These are phyloP conservation scores for Tympanuchus pallidicinctus DNA, from an alignment of 2,113 vertebrate species.

Conservation along the genomic window DNA sequence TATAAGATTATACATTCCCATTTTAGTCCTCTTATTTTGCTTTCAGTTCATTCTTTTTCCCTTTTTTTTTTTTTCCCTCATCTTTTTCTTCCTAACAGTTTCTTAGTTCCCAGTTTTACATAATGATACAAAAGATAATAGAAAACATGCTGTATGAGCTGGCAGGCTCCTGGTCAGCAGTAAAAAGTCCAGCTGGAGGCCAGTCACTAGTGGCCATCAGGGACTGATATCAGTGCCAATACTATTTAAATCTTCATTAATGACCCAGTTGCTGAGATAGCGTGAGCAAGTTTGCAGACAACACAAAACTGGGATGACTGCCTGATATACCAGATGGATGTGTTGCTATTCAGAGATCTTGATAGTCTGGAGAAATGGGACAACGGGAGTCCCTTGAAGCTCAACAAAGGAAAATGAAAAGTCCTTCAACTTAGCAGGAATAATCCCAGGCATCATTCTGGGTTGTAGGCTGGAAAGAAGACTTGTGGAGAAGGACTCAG, in stretches of 20 bases:
- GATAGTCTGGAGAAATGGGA: not conserved
- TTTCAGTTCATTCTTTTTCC: not conserved
- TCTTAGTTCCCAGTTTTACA: not conserved
- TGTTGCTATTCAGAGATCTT: not conserved
- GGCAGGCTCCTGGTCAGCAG: not conserved
- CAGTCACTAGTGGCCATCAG: not conserved
- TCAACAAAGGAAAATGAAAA: not conserved
- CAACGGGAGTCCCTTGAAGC: not conserved
- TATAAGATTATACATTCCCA: not conserved
- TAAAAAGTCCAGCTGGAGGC: not conserved
- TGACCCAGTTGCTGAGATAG: accelerated
- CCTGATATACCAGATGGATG: not conserved
- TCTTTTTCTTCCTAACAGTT: not conserved
- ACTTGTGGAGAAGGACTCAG: not conserved
- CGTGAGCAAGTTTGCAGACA: not conserved
- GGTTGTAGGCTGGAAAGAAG: not conserved
- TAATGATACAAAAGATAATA: not conserved
- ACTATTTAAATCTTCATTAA: not conserved
- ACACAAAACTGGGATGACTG: not conserved
- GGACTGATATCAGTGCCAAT: not conserved
- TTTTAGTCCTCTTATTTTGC: not conserved
- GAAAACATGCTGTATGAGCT: not conserved
- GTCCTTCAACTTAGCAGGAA: not conserved
- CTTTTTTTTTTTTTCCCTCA: no score
- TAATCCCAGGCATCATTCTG: not conserved